Conservation (phyloP, 2,888 invertebrate species). For the Heteropelma amictum region DNA sequence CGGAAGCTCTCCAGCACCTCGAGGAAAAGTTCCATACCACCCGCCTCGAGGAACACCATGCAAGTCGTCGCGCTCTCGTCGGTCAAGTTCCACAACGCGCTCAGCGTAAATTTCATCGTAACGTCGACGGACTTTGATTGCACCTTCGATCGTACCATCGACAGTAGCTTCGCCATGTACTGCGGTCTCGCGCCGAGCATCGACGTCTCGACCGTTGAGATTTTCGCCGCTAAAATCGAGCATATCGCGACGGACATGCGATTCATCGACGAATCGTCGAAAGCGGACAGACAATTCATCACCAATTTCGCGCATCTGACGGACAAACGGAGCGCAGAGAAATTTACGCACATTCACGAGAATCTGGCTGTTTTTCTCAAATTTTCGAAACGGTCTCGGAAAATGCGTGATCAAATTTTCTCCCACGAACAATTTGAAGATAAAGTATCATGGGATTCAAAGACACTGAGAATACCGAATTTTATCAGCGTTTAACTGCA, state of each 20-base stretch:
- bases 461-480: too few relatives aligned
- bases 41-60: conserved; percentile 83
- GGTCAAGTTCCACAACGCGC: conserved; percentile 88
- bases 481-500: too few relatives aligned
- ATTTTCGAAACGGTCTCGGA: too few relatives aligned
- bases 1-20: conserved; percentile 83
- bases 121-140: conserved; percentile 81
- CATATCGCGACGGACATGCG: conserved; percentile 90
- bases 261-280: conserved; percentile 85
- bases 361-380: too few relatives aligned
- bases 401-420: too few relatives aligned
- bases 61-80: conserved; percentile 88
- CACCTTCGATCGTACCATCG: conserved; percentile 82
- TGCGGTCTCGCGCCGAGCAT: conserved; percentile 82
- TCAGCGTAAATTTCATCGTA: conserved; percentile 87
- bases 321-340: neutral
- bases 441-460: too few relatives aligned
- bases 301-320: conserved; percentile 84
- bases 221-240: conserved; percentile 83
- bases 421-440: too few relatives aligned
- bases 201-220: conserved; percentile 84
- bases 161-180: conserved; percentile 85
- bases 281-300: conserved; percentile 84
- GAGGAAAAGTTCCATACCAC: conserved; percentile 84
- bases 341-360: too few relatives aligned